Base-by-base conservation (phyloP, 2,888 invertebrate species). In the Miltochrista miniata region DNA sequence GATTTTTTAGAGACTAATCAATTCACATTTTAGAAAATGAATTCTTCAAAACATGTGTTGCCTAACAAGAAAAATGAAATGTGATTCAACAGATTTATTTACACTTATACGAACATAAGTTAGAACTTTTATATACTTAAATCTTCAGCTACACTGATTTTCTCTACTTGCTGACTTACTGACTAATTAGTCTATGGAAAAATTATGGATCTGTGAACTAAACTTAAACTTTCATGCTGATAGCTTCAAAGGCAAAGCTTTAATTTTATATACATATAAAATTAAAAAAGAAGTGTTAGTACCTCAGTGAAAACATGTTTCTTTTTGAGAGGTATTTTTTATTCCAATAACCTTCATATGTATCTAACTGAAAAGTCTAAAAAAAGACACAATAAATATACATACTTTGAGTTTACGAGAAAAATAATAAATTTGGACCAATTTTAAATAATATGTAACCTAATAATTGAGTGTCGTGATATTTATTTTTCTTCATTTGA, bases 371-470 rank as follows among this genome's bases (percentile, higher is more conserved):
- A 4, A 24, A 24, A 24, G 18, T 24, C 18, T 24, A 24, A 24
- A 24, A 24, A 24, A 4, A 24, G 5, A 24, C 18, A 24, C 18
- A 24, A 24, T 24, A 24, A 24, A 24, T 24, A 24, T 24, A n/a
- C n/a, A n/a, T n/a, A n/a, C n/a, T n/a, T 24, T 24, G 3, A 24
- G 18, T 69, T 65, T 54, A 51, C 50, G 62, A 65, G 56, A 57
- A 72, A 77, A 79, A 79, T 72, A 81, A 76, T 65, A 76, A 77
- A 76, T 85, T 85, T 70, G 90, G 90, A 90, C 90, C 90, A 90
- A 90, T 90, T 90, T 90, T 90, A 82, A 71, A 87, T 90, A 90
- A 89, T 85, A 85, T 31, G 11, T 8, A 31, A 89, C 74, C 67
- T 62, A 72, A 79, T 85, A 85, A 81, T n/a, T n/a, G n/a, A n/a